Evolutionary conservation across 1,140 invertebrate species (phyloP), one percentile per base, ranked within the genome.

Genomic region (Bicyclus anynana): DNA sequence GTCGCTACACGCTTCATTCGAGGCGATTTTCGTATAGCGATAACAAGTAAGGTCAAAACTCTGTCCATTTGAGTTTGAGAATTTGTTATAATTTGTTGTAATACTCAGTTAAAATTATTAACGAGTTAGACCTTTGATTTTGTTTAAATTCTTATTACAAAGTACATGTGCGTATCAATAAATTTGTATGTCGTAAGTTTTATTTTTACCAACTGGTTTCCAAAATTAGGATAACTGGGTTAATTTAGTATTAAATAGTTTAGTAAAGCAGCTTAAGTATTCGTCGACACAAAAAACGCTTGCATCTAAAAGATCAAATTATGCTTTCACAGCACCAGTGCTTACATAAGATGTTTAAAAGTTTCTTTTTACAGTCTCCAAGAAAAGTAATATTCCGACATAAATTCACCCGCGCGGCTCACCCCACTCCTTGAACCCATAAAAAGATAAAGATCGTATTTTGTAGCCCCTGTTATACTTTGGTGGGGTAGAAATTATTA

Each of bases 361-460:
- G 66, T 79, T 76, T 76, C 71, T 72, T 76, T 53, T 75, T 71
- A 72, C 42, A 68, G 76, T 64, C 69, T 65, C 63, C 55, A 63
- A 67, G 64, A 59, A 69, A 58, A 60, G 65, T 73, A 71, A 73
- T 73, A 74, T 47, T 26, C 59, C 49, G 59, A 64, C 67, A 73
- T 73, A 72, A 79, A 76, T 74, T 69, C 65, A 65, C 69, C 62
- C 60, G 54, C 56, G 67, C 56, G 69, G 58, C 62, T 69, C 68
- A 70, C 63, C 60, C 67, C 56, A 52, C 65, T 72, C 51, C 62
- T 67, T 72, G 51, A 72, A 71, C 62, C 64, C 70, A 76, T 76
- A 77, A 76, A 80, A 74, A 71, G 73, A 80, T 80, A 80, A 78
- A 74, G 69, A 76, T 80, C 75, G 70, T 78, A 69, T 74, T 80